phyloP scores from a whole-genome alignment of 2,797 vertebrate species.

The Oceanodroma leucorhoa region DNA sequence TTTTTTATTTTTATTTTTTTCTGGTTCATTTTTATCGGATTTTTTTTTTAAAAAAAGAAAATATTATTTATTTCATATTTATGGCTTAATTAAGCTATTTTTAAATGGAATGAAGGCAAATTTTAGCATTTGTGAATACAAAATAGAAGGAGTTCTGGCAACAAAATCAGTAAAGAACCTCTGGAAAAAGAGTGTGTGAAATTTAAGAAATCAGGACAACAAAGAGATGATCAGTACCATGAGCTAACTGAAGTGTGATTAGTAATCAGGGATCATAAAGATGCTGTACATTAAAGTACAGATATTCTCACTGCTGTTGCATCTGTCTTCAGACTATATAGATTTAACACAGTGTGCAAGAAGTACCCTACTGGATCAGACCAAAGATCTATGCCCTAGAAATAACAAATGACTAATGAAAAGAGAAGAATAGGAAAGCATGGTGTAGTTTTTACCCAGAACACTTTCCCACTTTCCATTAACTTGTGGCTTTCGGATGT shows the following conservation, averaged over 20 bases:
- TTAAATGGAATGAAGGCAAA: not conserved
- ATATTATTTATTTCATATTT: not conserved
- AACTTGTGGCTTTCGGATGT: not conserved
- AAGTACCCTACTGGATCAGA: not conserved
- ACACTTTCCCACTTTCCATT: not conserved
- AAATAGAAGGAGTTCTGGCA: not conserved
- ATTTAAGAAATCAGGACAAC: not conserved
- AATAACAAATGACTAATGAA: not conserved
- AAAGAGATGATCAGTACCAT: not conserved
- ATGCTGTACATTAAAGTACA: not conserved
- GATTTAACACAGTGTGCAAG: not conserved
- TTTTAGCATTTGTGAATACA: not conserved
- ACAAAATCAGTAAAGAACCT: not conserved
- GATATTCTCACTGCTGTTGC: not conserved
- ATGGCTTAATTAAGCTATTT: not conserved
- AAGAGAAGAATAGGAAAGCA: not conserved
- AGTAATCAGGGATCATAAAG: not conserved
- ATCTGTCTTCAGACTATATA: not conserved
- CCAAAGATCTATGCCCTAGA: not conserved
- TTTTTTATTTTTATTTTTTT: not conserved
- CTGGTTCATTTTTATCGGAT: not conserved
- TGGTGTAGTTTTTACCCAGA: not conserved
- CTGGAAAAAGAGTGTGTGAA: not conserved
- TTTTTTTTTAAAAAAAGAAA: not conserved
- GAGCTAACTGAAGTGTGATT: not conserved